A percentile compares a stretch with the other conserved stretches of the same genome.
These are phyloP conservation scores for Calliphora vicina DNA, from an alignment of 1,140 invertebrate genomes.

Conservation along the genomic window DNA sequence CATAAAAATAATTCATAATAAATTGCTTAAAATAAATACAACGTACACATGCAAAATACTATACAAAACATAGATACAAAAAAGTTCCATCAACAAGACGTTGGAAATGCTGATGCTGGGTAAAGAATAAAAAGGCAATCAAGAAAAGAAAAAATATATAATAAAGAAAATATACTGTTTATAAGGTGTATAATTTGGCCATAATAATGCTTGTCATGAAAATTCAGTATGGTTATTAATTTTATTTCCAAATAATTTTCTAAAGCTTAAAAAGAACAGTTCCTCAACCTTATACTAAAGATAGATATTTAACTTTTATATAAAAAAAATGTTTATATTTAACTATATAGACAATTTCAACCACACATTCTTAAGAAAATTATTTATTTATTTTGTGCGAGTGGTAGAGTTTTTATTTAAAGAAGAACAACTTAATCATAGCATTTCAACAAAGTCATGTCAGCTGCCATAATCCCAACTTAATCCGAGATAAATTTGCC, in stretches of 20 bases:
- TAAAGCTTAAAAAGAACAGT: background rate
- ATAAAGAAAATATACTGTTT: conserved; percentile 22
- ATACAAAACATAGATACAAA: too few relatives aligned
- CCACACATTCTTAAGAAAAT: background rate
- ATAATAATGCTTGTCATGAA: conserved; percentile 61
- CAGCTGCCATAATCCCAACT: conserved; percentile 53
- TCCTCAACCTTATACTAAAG: conserved; percentile 39
- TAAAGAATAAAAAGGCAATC: background rate
- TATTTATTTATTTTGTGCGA: too few relatives aligned
- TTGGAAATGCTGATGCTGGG: background rate
- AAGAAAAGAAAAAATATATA: too few relatives aligned
- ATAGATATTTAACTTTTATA: too few relatives aligned
- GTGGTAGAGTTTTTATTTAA: too few relatives aligned
- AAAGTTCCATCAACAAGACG: too few relatives aligned
- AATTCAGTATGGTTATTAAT: conserved; percentile 38
- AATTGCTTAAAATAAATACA: conserved; percentile 61
- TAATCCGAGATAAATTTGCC: conserved; percentile 35
- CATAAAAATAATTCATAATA: conserved; percentile 63
- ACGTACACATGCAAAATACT: too few relatives aligned
- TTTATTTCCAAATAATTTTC: background rate
- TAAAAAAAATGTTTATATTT: background rate
- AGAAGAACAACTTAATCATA: conserved; percentile 37
- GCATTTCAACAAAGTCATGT: conserved; percentile 47
- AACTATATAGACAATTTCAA: too few relatives aligned
- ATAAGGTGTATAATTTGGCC: conserved; percentile 59